Conservation (phyloP, 2,888 invertebrate genomes). For the Thelaira solivaga region DNA sequence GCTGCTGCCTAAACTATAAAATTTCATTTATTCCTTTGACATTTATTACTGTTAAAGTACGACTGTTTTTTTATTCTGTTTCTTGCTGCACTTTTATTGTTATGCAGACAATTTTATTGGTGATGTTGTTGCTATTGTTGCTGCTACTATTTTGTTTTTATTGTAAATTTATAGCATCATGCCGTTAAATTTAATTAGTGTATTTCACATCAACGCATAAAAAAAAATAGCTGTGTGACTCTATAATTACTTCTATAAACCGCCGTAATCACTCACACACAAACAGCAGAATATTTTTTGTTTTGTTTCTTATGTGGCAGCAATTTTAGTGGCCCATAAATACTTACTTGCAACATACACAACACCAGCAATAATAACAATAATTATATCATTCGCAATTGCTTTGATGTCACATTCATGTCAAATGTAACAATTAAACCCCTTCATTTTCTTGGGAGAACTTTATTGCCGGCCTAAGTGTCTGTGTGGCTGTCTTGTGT, state of each 20-base stretch:
- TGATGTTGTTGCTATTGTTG: conserved; percentile 9
- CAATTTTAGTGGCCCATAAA: conserved; percentile 24
- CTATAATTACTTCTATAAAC: conserved; percentile 37
- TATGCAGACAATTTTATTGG: conserved; percentile 30
- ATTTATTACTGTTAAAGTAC: conserved; percentile 48
- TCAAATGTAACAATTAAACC: conserved; percentile 60
- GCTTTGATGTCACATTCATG: conserved; percentile 62
- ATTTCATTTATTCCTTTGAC: conserved; percentile 56
- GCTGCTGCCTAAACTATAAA: conserved; percentile 55
- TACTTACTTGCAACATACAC: conserved; percentile 27
- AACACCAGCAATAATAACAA: conserved; percentile 25
- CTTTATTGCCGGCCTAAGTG: conserved; percentile 13
- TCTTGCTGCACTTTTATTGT: conserved; percentile 18
- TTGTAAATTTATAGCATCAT: conserved; percentile 25
- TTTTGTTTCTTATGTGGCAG: conserved; percentile 12
- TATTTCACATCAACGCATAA: conserved; percentile 52
- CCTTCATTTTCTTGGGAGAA: conserved; percentile 50
- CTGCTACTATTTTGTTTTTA: neutral
- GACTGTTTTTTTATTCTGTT: neutral
- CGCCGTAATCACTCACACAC: conserved; percentile 4
- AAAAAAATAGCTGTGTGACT: conserved; percentile 30
- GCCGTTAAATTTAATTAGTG: conserved; percentile 59
- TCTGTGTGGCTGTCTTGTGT: neutral
- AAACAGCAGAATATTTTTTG: too few relatives aligned
- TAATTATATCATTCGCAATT: conserved; percentile 63